phyloP scores from a whole-genome alignment of 2,888 invertebrate species.

The Phragmatobia fuliginosa region DNA sequence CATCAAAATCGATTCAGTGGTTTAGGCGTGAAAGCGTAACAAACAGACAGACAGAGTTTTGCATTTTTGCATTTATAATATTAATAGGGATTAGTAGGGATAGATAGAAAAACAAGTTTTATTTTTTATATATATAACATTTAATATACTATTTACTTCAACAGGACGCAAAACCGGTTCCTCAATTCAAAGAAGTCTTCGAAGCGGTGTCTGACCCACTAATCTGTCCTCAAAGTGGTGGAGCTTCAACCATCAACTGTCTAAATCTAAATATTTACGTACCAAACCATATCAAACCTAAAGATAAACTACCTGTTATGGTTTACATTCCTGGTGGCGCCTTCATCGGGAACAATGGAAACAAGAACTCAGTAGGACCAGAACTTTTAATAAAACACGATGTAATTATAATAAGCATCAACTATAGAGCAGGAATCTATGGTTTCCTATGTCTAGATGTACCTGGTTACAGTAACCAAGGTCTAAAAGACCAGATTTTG shows the following conservation, averaged over 20 bases:
- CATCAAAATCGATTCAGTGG: no score
- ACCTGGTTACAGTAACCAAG: conserved; percentile 31
- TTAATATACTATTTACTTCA: not conserved
- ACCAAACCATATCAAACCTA: conserved; percentile 3
- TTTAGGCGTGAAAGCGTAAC: no score
- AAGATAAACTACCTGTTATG: conserved; percentile 26
- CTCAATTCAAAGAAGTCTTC: not conserved
- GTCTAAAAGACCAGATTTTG: conserved; percentile 32
- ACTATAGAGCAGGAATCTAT: conserved; percentile 35
- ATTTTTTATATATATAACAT: no score
- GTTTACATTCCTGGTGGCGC: conserved; percentile 31
- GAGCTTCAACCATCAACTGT: not conserved
- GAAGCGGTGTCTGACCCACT: not conserved
- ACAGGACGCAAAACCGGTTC: not conserved
- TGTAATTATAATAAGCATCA: conserved; percentile 28
- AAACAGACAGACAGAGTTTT: no score
- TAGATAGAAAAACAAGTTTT: no score
- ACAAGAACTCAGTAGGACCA: conserved; percentile 6
- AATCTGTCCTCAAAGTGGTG: not conserved
- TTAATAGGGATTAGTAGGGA: no score
- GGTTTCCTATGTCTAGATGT: conserved; percentile 26
- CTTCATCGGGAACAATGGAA: conserved; percentile 16
- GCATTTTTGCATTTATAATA: no score
- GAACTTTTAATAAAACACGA: conserved; percentile 18
- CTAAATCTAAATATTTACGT: conserved; percentile 27